A percentile compares a stretch with the other conserved stretches of the same genome.
Evolutionary conservation across 2,888 invertebrate species (phyloP).

Genomic region (Sphaerophoria rueppellii): DNA sequence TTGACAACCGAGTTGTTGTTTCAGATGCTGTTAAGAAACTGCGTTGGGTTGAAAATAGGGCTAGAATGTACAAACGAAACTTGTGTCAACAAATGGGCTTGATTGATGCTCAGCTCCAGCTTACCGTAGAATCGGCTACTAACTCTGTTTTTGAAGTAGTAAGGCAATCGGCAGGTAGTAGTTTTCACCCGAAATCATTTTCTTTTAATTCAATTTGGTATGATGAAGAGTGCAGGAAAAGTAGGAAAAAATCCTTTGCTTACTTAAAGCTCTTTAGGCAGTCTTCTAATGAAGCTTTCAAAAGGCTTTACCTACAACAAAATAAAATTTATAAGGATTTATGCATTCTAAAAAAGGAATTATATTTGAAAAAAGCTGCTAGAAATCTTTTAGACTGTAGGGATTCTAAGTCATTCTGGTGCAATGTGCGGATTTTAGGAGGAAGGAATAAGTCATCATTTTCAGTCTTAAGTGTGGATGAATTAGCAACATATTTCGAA

Average conservation of each 20-base stretch:
- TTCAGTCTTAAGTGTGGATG: neutral
- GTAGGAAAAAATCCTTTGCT: constrained; percentile 16
- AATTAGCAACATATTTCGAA: neutral
- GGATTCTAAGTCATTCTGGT: neutral
- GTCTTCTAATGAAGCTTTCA: constrained; percentile 9
- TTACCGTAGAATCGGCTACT: neutral
- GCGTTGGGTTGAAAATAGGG: neutral
- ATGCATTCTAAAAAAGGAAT: neutral
- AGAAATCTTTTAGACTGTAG: neutral
- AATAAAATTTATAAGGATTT: constrained; percentile 7
- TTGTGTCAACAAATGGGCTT: neutral
- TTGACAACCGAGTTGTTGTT: no score
- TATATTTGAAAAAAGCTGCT: neutral
- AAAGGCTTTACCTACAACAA: neutral
- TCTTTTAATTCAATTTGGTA: no score
- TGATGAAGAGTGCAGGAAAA: constrained; percentile 3
- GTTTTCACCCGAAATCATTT: no score
- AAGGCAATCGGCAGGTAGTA: neutral
- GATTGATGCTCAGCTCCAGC: neutral
- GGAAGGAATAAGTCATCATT: neutral
- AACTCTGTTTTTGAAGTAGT: neutral
- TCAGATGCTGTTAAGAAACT: neutral
- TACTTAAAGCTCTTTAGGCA: constrained; percentile 13
- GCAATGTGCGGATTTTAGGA: neutral
- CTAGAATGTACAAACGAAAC: neutral